phyloP scores from a whole-genome alignment of 2,113 vertebrate genomes.

The Otus sunia region DNA sequence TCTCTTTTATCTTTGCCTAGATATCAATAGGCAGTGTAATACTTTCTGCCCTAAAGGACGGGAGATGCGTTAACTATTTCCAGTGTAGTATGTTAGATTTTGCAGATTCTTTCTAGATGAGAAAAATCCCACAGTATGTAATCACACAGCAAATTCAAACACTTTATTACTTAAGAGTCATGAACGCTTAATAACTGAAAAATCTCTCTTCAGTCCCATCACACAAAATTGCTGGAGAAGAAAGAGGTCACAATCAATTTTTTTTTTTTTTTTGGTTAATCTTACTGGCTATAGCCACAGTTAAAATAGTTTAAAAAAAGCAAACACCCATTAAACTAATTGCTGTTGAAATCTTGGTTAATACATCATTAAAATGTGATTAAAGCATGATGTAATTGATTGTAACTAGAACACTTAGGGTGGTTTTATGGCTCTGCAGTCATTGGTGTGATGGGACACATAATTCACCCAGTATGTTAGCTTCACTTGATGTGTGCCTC shows the following conservation, averaged over 20 bases:
- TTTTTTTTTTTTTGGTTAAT: slow-evolving; percentile 22
- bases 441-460: slow-evolving; percentile 65
- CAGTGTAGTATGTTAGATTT: not conserved
- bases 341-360: slow-evolving; percentile 71
- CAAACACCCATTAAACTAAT: slow-evolving; percentile 45
- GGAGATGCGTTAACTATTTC: not conserved
- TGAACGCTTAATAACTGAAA: not conserved
- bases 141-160: not conserved
- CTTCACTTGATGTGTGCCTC: slow-evolving; percentile 37
- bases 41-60: not conserved
- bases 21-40: not conserved
- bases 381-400: slow-evolving; percentile 69
- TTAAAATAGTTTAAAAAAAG: slow-evolving; percentile 47
- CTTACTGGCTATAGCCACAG: slow-evolving; percentile 28
- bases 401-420: slow-evolving; percentile 68
- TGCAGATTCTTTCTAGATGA: not conserved
- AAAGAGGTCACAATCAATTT: slow-evolving; percentile 30
- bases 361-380: slow-evolving; percentile 72
- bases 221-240: slow-evolving; percentile 3
- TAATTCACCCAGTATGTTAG: slow-evolving; percentile 72
- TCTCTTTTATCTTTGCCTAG: not conserved
- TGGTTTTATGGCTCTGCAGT: slow-evolving; percentile 63
- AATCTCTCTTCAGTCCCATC: not conserved
- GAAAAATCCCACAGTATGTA: not conserved
- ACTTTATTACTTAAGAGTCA: not conserved